These are phyloP conservation scores for Galeopsomyia nigrocyanea DNA, from an alignment of 2,888 invertebrate species.

Conservation along the genomic window DNA sequence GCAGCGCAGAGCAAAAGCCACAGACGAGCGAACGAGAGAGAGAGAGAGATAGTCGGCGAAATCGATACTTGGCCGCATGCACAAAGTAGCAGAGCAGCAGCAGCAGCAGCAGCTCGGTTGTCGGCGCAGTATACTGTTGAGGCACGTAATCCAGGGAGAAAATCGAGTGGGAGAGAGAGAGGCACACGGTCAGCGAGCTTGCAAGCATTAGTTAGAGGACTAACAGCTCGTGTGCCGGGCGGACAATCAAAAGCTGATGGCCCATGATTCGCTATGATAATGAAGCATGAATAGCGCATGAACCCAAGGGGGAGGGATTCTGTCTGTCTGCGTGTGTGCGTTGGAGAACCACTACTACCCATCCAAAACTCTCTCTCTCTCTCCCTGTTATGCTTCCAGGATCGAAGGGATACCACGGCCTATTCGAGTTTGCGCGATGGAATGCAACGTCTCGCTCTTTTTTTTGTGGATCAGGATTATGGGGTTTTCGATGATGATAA, in stretches of 20 bases:
- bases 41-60: background rate
- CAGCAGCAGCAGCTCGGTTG: too few relatives aligned
- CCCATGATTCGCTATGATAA: constrained; percentile 70
- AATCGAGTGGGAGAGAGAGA: constrained; percentile 17
- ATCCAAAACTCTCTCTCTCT: constrained; percentile 34
- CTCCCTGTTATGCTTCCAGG: constrained; percentile 11
- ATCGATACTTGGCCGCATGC: too few relatives aligned
- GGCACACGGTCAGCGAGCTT: constrained; percentile 6
- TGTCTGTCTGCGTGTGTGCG: background rate
- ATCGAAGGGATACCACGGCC: constrained; percentile 17
- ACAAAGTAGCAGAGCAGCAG: too few relatives aligned
- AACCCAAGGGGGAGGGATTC: constrained; percentile 62
- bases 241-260: constrained; percentile 70
- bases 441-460: too few relatives aligned
- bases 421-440: too few relatives aligned
- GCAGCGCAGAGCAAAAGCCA: constrained; percentile 2
- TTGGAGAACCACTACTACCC: background rate
- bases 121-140: background rate
- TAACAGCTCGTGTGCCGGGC: constrained; percentile 66
- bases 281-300: constrained; percentile 68
- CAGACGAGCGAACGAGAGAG: background rate
- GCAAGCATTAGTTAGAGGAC: constrained; percentile 57
- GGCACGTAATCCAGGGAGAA: constrained; percentile 33
- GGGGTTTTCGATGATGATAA: too few relatives aligned
- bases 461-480: too few relatives aligned